Evolutionary conservation across 2,888 invertebrate genomes (phyloP).

Genomic region (Oscheius myriophilus): DNA sequence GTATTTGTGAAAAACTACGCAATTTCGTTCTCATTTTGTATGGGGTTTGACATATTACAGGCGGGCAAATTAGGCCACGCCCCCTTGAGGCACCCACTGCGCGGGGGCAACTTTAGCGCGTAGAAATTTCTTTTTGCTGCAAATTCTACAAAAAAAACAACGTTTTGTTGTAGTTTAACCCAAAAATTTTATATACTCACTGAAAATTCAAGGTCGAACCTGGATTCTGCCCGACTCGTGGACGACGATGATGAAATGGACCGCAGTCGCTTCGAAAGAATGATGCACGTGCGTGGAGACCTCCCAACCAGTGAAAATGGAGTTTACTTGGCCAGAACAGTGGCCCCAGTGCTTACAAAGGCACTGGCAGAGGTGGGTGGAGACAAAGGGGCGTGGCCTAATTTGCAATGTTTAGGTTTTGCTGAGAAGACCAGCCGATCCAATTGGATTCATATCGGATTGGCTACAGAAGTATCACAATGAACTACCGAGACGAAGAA

Average conservation of each 20-base stretch:
- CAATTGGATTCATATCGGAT: slow-evolving; percentile 72
- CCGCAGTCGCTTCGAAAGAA: slow-evolving; percentile 59
- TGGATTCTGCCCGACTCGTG: slow-evolving; percentile 56
- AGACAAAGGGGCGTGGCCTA: not conserved
- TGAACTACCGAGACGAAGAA: slow-evolving; percentile 50
- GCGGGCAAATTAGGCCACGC: not conserved
- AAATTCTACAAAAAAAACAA: no score
- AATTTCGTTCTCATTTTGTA: no score
- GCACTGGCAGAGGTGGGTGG: slow-evolving; percentile 71
- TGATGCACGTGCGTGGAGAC: slow-evolving; percentile 60
- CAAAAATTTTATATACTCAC: no score
- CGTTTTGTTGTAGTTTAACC: no score
- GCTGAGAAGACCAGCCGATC: slow-evolving; percentile 72
- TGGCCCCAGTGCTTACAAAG: slow-evolving; percentile 72
- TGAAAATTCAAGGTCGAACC: slow-evolving; percentile 48
- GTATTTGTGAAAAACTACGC: not conserved
- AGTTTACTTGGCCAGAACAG: slow-evolving; percentile 71
- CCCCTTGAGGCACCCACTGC: no score
- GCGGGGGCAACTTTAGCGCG: no score
- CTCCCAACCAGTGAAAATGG: slow-evolving; percentile 72
- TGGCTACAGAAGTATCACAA: slow-evolving; percentile 71
- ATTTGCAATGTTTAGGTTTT: slow-evolving; percentile 61
- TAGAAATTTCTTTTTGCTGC: no score
- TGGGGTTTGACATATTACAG: not conserved
- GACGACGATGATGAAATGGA: slow-evolving; percentile 61